Conservation (phyloP, 92 coral and sea anemone genomes). For the Galaxea fascicularis region DNA sequence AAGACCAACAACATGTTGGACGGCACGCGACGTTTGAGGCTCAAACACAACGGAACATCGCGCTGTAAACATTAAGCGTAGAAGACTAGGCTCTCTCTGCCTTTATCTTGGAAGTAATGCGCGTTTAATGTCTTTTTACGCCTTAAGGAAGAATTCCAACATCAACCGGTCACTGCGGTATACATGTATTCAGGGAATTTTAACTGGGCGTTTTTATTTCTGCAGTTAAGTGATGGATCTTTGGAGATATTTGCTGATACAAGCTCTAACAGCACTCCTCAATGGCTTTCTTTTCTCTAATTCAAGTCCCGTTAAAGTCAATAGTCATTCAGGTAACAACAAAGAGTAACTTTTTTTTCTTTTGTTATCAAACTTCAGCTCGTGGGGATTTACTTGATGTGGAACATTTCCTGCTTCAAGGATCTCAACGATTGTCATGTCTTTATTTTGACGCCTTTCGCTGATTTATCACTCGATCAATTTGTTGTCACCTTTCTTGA, state of each 20-base stretch:
- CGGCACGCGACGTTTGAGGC: constrained; percentile 15
- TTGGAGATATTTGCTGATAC: constrained; percentile 25
- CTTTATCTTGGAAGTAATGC: not conserved
- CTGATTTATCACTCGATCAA: not conserved
- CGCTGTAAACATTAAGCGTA: not conserved
- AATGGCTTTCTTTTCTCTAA: not conserved
- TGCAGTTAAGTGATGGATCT: constrained; percentile 24
- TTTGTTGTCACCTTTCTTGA: constrained; percentile 2
- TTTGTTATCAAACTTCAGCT: not conserved
- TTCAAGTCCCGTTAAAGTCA: constrained; percentile 25
- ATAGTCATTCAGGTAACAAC: constrained; percentile 37
- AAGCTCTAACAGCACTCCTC: not conserved
- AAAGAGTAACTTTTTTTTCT: not conserved
- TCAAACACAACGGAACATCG: not conserved
- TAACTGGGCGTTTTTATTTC: not conserved
- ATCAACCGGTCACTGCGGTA: not conserved
- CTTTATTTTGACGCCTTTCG: not conserved
- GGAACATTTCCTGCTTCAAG: not conserved
- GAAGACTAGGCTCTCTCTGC: not conserved
- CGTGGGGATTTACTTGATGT: not conserved
- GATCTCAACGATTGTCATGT: not conserved
- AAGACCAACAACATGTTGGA: constrained; percentile 1
- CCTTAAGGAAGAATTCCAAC: not conserved
- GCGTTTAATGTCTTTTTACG: not conserved
- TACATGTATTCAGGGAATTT: not conserved